phyloP scores from a whole-genome alignment of 2,888 invertebrate species.

The Bombyx huttoni region DNA sequence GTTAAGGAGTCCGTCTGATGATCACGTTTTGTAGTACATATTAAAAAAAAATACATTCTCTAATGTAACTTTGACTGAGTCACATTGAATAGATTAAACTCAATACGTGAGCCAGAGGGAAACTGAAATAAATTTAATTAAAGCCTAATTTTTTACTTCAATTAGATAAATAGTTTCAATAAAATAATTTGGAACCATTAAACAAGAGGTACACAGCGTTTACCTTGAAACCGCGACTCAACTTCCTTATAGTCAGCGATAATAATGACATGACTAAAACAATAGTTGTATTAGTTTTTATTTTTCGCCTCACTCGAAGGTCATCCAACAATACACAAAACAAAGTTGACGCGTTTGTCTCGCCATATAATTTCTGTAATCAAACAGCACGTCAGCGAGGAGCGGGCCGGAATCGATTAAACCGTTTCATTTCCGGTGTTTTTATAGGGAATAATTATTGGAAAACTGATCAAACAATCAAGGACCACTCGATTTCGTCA shows the following conservation, averaged over 20 bases:
- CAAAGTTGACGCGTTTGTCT: constrained; percentile 58
- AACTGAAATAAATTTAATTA: not conserved
- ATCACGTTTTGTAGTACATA: constrained; percentile 1
- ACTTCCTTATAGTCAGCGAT: constrained; percentile 58
- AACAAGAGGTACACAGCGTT: constrained; percentile 31
- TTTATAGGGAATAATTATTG: constrained; percentile 61
- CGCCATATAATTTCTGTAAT: constrained; percentile 69
- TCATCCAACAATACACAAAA: constrained; percentile 60
- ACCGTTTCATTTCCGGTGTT: constrained; percentile 65
- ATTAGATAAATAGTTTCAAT: constrained; percentile 1
- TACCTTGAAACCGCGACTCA: constrained; percentile 58
- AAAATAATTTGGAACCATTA: constrained; percentile 18
- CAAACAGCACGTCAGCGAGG: constrained; percentile 62
- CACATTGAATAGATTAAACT: not conserved
- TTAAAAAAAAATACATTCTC: not conserved
- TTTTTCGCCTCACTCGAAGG: constrained; percentile 57
- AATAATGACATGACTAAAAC: constrained; percentile 66
- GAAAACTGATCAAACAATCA: constrained; percentile 63
- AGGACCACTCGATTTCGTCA: constrained; percentile 54
- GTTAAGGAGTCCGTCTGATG: constrained; percentile 14
- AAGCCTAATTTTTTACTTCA: not conserved
- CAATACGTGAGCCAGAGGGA: not conserved
- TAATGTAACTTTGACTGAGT: not conserved
- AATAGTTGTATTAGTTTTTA: constrained; percentile 68
- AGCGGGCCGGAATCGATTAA: constrained; percentile 64